phyloP scores from a whole-genome alignment of 2,797 vertebrate species.

The Siniperca scherzeri region DNA sequence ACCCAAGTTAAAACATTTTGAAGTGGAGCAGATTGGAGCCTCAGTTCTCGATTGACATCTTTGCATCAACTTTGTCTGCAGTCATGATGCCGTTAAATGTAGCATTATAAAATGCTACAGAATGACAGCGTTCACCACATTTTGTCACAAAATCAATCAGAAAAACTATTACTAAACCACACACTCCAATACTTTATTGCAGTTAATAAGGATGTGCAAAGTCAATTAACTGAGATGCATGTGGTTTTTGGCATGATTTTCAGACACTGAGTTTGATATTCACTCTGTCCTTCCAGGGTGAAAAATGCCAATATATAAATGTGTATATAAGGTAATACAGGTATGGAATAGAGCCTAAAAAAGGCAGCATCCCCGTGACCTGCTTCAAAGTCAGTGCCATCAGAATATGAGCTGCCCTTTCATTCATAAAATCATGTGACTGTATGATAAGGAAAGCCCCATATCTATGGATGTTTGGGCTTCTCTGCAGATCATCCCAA shows the following conservation, averaged over 20 bases:
- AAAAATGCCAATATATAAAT: constrained; percentile 28
- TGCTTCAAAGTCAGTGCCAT: constrained; percentile 45
- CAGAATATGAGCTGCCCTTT: constrained; percentile 36
- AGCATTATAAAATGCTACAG: background rate
- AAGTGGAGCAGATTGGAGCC: background rate
- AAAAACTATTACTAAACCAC: background rate
- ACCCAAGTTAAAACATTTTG: background rate
- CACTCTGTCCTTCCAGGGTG: background rate
- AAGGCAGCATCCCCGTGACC: constrained; percentile 19
- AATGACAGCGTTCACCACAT: background rate
- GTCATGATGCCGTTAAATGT: background rate
- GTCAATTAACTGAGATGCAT: constrained; percentile 4
- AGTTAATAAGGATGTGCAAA: background rate
- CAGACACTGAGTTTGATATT: background rate
- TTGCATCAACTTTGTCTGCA: background rate
- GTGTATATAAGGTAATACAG: constrained; percentile 15
- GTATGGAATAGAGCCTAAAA: constrained; percentile 13
- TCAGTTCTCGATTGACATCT: background rate
- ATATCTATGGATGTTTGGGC: constrained; percentile 48
- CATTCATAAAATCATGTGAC: constrained; percentile 51
- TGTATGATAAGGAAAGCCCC: constrained; percentile 49
- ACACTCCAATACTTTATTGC: background rate
- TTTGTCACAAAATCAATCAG: background rate
- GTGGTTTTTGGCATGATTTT: background rate
- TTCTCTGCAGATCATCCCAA: constrained; percentile 32